These are phyloP conservation scores for Elachura formosa DNA, from an alignment of 2,113 vertebrate genomes.

Conservation along the genomic window DNA sequence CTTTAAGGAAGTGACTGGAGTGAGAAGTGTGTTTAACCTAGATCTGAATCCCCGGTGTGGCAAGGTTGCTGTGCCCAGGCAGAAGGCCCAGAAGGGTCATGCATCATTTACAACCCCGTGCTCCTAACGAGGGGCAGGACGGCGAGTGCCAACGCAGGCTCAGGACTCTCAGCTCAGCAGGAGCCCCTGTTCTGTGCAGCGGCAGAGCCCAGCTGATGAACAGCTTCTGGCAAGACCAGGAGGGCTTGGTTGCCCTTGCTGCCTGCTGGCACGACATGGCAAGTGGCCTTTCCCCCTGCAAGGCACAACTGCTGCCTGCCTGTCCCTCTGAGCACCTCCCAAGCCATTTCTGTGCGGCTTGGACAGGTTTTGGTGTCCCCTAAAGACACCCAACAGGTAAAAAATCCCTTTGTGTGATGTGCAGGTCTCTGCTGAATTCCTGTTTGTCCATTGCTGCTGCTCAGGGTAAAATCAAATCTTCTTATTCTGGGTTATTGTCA, in stretches of 20 bases:
- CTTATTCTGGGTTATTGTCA: background rate
- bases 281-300: background rate
- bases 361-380: background rate
- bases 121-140: background rate
- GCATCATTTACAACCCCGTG: slow-evolving; percentile 35
- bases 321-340: background rate
- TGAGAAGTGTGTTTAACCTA: slow-evolving; percentile 19
- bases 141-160: background rate
- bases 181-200: background rate
- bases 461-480: background rate
- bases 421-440: background rate
- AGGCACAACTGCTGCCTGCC: background rate
- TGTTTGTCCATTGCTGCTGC: background rate
- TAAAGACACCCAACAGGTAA: background rate
- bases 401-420: background rate
- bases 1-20: background rate
- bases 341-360: accelerated
- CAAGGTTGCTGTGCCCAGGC: slow-evolving; percentile 13
- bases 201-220: background rate
- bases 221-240: slow-evolving; percentile 7
- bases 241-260: background rate
- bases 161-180: slow-evolving; percentile 16
- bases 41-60: slow-evolving; percentile 21
- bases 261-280: background rate
- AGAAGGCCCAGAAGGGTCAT: slow-evolving; percentile 49